Evolutionary conservation across 2,797 vertebrate genomes (phyloP), one percentile per base, ranked within the genome.

Genomic region (Myotis vivesi): DNA sequence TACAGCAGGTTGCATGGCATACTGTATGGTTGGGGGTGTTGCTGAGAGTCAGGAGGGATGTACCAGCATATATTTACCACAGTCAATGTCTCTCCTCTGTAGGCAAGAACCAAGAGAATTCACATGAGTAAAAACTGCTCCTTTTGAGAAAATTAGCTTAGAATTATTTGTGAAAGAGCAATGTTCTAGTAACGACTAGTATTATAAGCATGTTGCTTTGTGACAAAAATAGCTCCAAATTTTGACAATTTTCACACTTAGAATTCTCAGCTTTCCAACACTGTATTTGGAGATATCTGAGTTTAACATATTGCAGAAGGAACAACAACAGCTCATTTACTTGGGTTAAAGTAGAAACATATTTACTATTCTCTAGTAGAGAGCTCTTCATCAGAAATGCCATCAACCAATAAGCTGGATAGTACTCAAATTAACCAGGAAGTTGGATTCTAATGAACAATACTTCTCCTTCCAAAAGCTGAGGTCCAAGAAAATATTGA

Each of bases 191-290:
- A 87, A 89, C 72, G 46, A 46, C 46, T 46, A 46, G 46, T 73
- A 73, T 28, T 64, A 64, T 20, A 96, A 88, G 79, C 44, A 92
- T 68, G 41, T 22, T 95, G 82, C 75, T 76, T 95, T 4, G 3
- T 76, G 66, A 92, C 80, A 95, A 92, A 92, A 93, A 88, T 23
- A 88, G 73, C 49, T 93, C 57, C 36, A 83, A 68, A 72, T 92
- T 95, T 88, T 92, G 92, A 94, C 68, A 91, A 77, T 85, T 91
- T 94, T 95, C 86, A 89, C 79, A 96, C 89, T 95, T 92, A 44
- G 33, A 83, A 91, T 88, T 96, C 91, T 96, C 93, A 93, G 93
- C 87, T 86, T 96, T 92, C 83, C 81, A 93, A 88, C 25, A 93
- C 8, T 28, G 9, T 75, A 46, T 53, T 90, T 72, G 90, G 93